phyloP scores from a whole-genome alignment of 64 coral and sea anemone species.

The Anthopleura sola region DNA sequence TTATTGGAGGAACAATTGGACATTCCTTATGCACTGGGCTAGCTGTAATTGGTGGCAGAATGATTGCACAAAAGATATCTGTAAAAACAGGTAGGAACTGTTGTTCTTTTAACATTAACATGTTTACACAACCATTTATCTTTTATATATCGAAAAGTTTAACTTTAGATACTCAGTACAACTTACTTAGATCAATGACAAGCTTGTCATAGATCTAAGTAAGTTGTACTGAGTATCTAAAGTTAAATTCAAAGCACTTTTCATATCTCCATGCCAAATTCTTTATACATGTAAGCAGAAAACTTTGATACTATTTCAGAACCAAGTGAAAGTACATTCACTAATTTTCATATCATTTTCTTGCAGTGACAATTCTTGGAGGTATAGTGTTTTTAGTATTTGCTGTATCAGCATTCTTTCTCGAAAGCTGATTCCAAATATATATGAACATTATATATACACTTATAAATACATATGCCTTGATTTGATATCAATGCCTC shows the following conservation, averaged over 20 bases:
- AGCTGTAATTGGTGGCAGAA: conserved; percentile 95
- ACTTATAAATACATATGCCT: neutral
- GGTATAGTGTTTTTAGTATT: conserved; percentile 95
- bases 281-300: no score
- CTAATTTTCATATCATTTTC: conserved; percentile 27
- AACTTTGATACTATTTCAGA: no score
- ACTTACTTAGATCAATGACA: no score
- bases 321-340: neutral
- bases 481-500: no score
- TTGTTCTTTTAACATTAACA: neutral
- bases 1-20: conserved; percentile 85
- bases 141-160: no score
- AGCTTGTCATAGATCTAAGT: no score
- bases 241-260: no score
- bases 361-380: conserved; percentile 96
- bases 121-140: no score
- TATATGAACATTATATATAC: neutral
- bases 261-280: no score
- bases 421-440: conserved; percentile 46
- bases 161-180: no score
- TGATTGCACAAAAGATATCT: conserved; percentile 98
- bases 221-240: no score
- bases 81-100: conserved; percentile 84
- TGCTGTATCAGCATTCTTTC: conserved; percentile 88
- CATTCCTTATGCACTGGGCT: conserved; percentile 90